A percentile compares a stretch with the other conserved stretches of the same genome.
These are phyloP conservation scores for Gandaritis pyraliata DNA, from an alignment of 2,888 invertebrate genomes.

Conservation along the genomic window DNA sequence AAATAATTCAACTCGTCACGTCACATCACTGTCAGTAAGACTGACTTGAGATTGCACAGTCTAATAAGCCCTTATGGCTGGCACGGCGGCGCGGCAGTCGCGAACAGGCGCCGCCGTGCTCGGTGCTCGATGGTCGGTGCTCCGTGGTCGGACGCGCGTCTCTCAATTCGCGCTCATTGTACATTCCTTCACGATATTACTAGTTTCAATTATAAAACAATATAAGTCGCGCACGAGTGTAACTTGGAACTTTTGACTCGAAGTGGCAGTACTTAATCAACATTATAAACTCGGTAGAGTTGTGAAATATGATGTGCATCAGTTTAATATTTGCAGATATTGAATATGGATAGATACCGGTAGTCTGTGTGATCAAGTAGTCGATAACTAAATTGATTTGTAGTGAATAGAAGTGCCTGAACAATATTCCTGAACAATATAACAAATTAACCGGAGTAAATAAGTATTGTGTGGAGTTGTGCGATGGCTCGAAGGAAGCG, in stretches of 20 bases:
- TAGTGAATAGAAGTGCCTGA: background rate
- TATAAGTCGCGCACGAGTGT: background rate
- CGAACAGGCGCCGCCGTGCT: background rate
- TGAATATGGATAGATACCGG: slow-evolving; percentile 4
- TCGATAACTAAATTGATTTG: background rate
- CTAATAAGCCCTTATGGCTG: too few relatives aligned
- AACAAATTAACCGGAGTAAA: too few relatives aligned
- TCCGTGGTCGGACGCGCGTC: background rate
- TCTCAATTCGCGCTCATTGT: background rate
- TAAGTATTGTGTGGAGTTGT: background rate
- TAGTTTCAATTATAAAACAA: background rate
- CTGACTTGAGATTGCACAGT: too few relatives aligned
- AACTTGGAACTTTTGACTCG: background rate
- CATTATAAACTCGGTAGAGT: background rate
- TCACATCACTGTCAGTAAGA: too few relatives aligned
- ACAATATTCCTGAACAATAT: background rate
- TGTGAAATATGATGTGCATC: background rate
- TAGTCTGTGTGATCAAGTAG: background rate
- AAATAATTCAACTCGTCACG: too few relatives aligned
- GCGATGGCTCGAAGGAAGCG: slow-evolving; percentile 32
- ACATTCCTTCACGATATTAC: background rate
- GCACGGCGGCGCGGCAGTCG: background rate
- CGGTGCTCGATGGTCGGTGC: too few relatives aligned
- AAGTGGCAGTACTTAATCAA: background rate
- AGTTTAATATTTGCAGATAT: background rate